phyloP scores from a whole-genome alignment of 2,888 invertebrate genomes.

The Plutella xylostella region DNA sequence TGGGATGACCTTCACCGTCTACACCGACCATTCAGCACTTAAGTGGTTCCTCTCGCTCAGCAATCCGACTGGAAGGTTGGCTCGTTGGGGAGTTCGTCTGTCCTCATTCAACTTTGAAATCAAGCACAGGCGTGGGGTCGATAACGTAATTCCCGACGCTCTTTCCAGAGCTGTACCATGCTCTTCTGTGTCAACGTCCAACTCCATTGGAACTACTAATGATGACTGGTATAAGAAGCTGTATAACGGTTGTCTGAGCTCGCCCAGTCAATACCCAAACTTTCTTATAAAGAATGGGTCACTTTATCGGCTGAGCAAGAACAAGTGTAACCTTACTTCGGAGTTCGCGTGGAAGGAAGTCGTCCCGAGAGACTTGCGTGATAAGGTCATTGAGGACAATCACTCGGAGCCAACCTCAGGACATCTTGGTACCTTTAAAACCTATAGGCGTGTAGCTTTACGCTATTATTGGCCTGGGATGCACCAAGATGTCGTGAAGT shows the following conservation, averaged over 20 bases:
- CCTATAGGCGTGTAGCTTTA: conserved; percentile 17
- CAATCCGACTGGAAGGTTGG: conserved; percentile 6
- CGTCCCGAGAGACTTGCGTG: neutral
- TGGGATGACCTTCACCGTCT: neutral
- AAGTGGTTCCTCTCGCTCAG: conserved; percentile 4
- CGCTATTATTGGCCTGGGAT: conserved; percentile 17
- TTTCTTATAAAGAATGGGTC: neutral
- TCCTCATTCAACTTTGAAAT: conserved; percentile 4
- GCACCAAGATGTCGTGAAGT: conserved; percentile 17
- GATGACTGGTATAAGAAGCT: too few relatives aligned
- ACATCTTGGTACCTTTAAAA: conserved; percentile 17
- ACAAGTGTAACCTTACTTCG: neutral
- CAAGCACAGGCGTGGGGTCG: conserved; percentile 8
- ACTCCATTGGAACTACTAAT: too few relatives aligned
- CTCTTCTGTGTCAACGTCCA: too few relatives aligned
- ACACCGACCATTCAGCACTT: neutral
- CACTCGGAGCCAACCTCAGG: conserved; percentile 3
- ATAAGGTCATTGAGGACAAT: neutral
- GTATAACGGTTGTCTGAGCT: neutral
- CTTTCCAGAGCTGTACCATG: conserved; percentile 4
- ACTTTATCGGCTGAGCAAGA: neutral
- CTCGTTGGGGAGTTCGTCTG: conserved; percentile 6
- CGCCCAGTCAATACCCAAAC: neutral
- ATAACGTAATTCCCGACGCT: conserved; percentile 10
- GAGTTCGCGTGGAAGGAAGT: conserved; percentile 1